A percentile compares a stretch with the other conserved stretches of the same genome.
Conservation (phyloP, 2,888 invertebrate genomes). For the Eurois occulta region DNA sequence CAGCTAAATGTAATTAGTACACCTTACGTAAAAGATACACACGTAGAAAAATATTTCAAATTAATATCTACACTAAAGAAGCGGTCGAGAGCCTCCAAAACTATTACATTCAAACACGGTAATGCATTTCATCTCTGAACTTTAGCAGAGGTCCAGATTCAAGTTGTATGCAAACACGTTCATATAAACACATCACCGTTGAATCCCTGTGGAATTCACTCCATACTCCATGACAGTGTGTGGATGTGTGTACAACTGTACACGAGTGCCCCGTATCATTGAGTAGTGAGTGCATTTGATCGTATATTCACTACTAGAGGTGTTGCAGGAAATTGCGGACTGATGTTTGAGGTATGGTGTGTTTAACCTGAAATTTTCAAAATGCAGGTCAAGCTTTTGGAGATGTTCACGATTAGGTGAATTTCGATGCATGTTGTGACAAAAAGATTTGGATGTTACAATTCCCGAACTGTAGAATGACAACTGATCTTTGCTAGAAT, state of each 20-base stretch:
- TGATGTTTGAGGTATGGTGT: constrained; percentile 12
- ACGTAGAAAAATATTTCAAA: background rate
- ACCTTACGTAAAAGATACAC: background rate
- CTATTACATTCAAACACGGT: background rate
- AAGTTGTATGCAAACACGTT: constrained; percentile 5
- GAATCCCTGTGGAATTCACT: constrained; percentile 12
- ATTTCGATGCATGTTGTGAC: background rate
- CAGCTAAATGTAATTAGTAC: background rate
- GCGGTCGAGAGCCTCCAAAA: background rate
- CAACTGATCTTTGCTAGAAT: background rate
- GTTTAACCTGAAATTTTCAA: constrained; percentile 4
- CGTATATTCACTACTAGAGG: constrained; percentile 5
- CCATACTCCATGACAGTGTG: constrained; percentile 20
- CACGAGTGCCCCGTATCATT: constrained; percentile 27
- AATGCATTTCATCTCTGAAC: background rate
- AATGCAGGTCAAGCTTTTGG: background rate
- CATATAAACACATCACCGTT: constrained; percentile 30
- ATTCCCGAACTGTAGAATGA: background rate
- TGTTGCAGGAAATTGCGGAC: constrained; percentile 32
- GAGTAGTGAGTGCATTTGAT: constrained; percentile 35
- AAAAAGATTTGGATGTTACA: background rate
- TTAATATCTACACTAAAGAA: background rate
- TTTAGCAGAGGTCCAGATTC: background rate
- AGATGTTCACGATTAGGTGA: background rate
- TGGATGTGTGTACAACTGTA: background rate